Evolutionary conservation across 2,113 vertebrate genomes (phyloP).

Genomic region (Riparia riparia): DNA sequence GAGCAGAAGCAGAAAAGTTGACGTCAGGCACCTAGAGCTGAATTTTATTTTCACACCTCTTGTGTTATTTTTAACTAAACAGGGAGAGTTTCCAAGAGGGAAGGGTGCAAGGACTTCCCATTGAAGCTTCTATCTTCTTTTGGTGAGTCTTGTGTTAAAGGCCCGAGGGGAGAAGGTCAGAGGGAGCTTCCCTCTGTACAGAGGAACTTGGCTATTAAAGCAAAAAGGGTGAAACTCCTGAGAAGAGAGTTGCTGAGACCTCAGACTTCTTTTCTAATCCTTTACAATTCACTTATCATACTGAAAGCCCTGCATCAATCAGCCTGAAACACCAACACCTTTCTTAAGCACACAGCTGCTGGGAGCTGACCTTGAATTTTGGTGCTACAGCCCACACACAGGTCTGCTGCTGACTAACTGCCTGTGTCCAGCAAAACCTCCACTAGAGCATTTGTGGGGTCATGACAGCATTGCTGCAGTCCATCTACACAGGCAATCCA

Average conservation of each 20-base stretch:
- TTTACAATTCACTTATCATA: not conserved
- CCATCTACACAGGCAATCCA: not conserved
- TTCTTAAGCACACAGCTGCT: not conserved
- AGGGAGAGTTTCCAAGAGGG: not conserved
- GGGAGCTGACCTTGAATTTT: not conserved
- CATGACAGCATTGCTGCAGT: rapidly evolving
- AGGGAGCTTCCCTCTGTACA: not conserved
- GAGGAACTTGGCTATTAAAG: not conserved
- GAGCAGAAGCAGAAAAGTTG: not conserved
- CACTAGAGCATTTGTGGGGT: not conserved
- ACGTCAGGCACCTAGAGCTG: not conserved
- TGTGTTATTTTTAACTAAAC: not conserved
- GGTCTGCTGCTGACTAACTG: not conserved
- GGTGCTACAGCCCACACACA: not conserved
- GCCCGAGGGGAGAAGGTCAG: not conserved
- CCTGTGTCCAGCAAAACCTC: not conserved
- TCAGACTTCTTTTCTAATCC: not conserved
- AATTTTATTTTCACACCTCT: not conserved
- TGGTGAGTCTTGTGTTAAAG: not conserved
- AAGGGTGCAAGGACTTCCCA: not conserved
- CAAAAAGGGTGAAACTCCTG: not conserved
- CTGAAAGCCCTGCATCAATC: not conserved
- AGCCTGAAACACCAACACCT: not conserved
- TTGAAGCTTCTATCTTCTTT: not conserved
- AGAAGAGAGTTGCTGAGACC: not conserved